Evolutionary conservation across 2,113 vertebrate species (phyloP).

Genomic region (Cinclus cinclus): DNA sequence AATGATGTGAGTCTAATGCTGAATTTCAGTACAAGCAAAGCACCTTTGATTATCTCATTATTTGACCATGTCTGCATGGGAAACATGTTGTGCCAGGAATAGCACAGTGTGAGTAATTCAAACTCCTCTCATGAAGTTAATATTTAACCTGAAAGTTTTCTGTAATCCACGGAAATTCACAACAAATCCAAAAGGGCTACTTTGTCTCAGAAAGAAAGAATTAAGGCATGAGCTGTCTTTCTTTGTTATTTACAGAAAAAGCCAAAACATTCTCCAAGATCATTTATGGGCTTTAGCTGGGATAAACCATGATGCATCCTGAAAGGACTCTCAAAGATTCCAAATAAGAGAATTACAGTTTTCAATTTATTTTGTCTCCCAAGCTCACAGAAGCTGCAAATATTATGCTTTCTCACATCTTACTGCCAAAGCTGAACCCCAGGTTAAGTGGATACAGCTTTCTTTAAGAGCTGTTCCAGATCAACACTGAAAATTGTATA

Average conservation of each 20-base stretch:
- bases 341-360: neutral
- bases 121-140: neutral
- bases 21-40: neutral
- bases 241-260: neutral
- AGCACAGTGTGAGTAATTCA: neutral
- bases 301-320: neutral
- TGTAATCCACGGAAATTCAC: neutral
- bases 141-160: neutral
- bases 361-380: neutral
- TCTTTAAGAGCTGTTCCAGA: neutral
- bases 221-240: neutral
- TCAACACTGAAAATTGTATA: neutral
- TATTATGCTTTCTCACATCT: neutral
- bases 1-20: neutral
- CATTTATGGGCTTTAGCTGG: neutral
- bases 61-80: neutral
- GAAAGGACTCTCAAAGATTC: neutral
- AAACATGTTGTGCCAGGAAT: neutral
- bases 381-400: neutral
- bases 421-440: neutral
- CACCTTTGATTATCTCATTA: neutral
- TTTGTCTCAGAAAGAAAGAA: neutral
- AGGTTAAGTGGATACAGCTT: neutral
- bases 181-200: neutral
- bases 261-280: neutral